A percentile compares a stretch with the other conserved stretches of the same genome.
These are phyloP conservation scores for Pinna nobilis DNA, from an alignment of 1,140 invertebrate species.

Conservation along the genomic window DNA sequence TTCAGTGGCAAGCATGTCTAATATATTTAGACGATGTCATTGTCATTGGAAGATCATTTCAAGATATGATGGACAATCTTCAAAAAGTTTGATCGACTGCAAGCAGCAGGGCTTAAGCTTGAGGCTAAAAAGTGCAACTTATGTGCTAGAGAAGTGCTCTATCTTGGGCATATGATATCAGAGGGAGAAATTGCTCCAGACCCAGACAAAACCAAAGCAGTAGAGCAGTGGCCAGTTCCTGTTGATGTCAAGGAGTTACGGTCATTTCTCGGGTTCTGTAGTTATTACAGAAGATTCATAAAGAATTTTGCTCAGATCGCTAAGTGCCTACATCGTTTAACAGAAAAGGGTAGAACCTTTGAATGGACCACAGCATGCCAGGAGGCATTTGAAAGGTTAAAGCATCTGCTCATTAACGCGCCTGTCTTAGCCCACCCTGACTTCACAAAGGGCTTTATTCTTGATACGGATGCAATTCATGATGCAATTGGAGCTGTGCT, in stretches of 20 bases:
- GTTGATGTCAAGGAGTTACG: constrained; percentile 11
- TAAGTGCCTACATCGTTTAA: constrained; percentile 10
- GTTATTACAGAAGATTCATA: constrained; percentile 20
- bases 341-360: constrained; percentile 7
- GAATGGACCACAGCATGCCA: background rate
- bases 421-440: constrained; percentile 3
- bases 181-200: background rate
- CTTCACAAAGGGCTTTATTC: background rate
- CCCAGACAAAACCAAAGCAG: background rate
- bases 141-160: constrained; percentile 2
- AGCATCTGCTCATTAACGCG: constrained; percentile 11
- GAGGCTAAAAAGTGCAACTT: constrained; percentile 3
- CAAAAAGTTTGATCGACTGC: background rate
- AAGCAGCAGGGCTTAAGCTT: background rate
- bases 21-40: constrained; percentile 45
- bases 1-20: constrained; percentile 33
- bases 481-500: constrained; percentile 55
- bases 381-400: constrained; percentile 21
- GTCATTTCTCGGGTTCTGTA: constrained; percentile 28
- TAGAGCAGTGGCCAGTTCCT: background rate
- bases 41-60: background rate
- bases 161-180: constrained; percentile 20
- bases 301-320: background rate
- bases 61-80: background rate
- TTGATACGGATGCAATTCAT: constrained; percentile 34